Percentiles rank a stretch among this genome's conserved stretches.
phyloP scores from a whole-genome alignment of 2,113 vertebrate species.

The Dipodomys stephensi region DNA sequence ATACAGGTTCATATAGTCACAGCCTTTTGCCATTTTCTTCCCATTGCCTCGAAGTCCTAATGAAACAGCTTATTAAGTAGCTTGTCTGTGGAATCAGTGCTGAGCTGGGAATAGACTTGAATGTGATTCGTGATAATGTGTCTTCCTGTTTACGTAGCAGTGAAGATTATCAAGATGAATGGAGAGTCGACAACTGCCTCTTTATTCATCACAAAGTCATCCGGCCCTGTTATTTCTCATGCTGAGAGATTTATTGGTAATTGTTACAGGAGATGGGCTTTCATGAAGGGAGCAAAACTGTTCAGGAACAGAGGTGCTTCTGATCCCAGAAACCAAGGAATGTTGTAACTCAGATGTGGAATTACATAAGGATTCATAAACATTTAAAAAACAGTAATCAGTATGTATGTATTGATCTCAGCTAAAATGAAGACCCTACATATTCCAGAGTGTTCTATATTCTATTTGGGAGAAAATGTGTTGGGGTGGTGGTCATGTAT shows the following conservation, averaged over 20 bases:
- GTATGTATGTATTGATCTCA: slow-evolving; percentile 9
- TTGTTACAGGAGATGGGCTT: slow-evolving; percentile 62
- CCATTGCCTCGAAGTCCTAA: slow-evolving; percentile 53
- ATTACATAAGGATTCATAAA: slow-evolving; percentile 53
- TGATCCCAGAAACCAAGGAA: slow-evolving; percentile 4
- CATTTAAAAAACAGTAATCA: slow-evolving; percentile 54
- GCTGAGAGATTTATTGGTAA: slow-evolving; percentile 65
- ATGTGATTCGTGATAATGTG: slow-evolving; percentile 71
- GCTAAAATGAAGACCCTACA: background rate
- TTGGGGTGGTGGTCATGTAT: background rate
- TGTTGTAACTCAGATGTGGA: slow-evolving; percentile 45
- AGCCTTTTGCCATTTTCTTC: slow-evolving; percentile 40
- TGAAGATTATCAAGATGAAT: slow-evolving; percentile 73
- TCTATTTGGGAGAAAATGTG: background rate
- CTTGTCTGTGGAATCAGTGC: slow-evolving; percentile 69
- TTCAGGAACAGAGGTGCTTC: slow-evolving; percentile 49
- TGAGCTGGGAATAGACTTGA: slow-evolving; percentile 66
- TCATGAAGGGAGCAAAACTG: slow-evolving; percentile 59
- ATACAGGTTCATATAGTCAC: background rate
- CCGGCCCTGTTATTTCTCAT: slow-evolving; percentile 53
- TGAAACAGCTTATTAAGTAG: slow-evolving; percentile 62
- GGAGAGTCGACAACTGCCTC: slow-evolving; percentile 62
- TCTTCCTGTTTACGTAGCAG: slow-evolving; percentile 73
- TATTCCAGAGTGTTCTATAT: background rate
- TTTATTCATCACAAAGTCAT: slow-evolving; percentile 57